Conservation (phyloP, 2,888 invertebrate species). For the Carterocephalus palaemon region DNA sequence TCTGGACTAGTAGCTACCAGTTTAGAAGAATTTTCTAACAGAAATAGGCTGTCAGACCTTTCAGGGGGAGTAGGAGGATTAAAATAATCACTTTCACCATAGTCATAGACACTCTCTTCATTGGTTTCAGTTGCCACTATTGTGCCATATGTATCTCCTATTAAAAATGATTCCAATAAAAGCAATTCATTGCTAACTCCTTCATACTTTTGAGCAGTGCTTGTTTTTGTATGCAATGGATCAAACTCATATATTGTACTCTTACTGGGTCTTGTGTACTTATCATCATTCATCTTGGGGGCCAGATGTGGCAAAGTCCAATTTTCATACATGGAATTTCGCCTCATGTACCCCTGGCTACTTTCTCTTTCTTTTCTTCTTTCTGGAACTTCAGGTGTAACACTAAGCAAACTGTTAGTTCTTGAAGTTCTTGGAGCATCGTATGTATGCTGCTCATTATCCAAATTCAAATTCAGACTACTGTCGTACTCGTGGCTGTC, state of each 20-base stretch:
- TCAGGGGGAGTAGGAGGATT: conserved; percentile 82
- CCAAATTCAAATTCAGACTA: conserved; percentile 34
- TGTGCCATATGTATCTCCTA: conserved; percentile 83
- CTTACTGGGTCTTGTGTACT: conserved; percentile 55
- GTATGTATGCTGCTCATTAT: conserved; percentile 53
- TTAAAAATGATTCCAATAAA: conserved; percentile 82
- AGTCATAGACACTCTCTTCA: conserved; percentile 55
- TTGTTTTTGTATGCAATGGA: conserved; percentile 66
- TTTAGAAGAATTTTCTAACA: conserved; percentile 46
- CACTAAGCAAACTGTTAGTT: conserved; percentile 54
- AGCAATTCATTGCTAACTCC: conserved; percentile 81
- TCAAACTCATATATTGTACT: conserved; percentile 88
- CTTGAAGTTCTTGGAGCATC: conserved; percentile 61
- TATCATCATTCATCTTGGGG: conserved; percentile 29
- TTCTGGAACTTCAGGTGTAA: conserved; percentile 56
- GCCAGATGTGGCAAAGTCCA: conserved; percentile 53
- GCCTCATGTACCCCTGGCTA: conserved; percentile 49
- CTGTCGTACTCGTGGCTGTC: conserved; percentile 51
- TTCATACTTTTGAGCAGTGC: conserved; percentile 50
- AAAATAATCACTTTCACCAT: conserved; percentile 62
- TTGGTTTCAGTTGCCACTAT: conserved; percentile 67
- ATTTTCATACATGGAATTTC: conserved; percentile 66
- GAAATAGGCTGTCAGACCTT: conserved; percentile 81
- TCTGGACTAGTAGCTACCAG: conserved; percentile 34
- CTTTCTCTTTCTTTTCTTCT: conserved; percentile 50